Base-by-base conservation (phyloP, 1,140 invertebrate species). In the Lanistes nyassanus region DNA sequence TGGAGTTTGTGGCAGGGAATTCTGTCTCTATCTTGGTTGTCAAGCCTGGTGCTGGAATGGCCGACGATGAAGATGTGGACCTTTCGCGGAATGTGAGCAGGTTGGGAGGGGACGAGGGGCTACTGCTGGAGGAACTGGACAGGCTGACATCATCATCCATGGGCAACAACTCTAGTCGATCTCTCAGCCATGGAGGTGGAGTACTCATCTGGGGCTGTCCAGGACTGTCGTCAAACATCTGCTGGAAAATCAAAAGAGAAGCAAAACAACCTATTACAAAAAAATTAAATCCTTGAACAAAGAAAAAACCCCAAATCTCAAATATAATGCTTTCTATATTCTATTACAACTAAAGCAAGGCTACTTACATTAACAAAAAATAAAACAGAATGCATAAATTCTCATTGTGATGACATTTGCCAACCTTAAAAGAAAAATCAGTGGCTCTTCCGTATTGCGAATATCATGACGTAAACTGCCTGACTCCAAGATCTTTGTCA, bases 11-110 rank as follows among this genome's bases (percentile, higher is more conserved):
- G 11, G 82, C 86, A 16, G 86, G 86, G 76, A 87, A 87, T 74
- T 87, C 86, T 60, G 86, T 87, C 76, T 87, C 83, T 68, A 87
- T 86, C 77, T 83, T 83, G 58, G 82, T 85, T 36, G 79, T 76
- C 51, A 79, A 73, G 6, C 75, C 75, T 16, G 76, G 71, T 64
- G 77, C 77, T 23, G 71, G 58, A 36, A 53, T 65, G 16, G 66
- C 60, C 6, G 64, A 51, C 13, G 64, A 31, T 13, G 69, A 67
- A 23, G 74, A 34, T 29, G 47, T 34, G 31, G 65, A 19, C 56
- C 65, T 72, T 58, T 56, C 58, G 36, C 21, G 68, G 31, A 70
- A 39, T 5, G 42, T 60, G 16, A 53, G 47, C 67, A 42, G 29
- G 69, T 53, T 42, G 0, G 74, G 69, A 21, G 79, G 65, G n/a